Base-by-base conservation (phyloP, 1,140 invertebrate genomes). In the Akabosia matsudoensis region DNA sequence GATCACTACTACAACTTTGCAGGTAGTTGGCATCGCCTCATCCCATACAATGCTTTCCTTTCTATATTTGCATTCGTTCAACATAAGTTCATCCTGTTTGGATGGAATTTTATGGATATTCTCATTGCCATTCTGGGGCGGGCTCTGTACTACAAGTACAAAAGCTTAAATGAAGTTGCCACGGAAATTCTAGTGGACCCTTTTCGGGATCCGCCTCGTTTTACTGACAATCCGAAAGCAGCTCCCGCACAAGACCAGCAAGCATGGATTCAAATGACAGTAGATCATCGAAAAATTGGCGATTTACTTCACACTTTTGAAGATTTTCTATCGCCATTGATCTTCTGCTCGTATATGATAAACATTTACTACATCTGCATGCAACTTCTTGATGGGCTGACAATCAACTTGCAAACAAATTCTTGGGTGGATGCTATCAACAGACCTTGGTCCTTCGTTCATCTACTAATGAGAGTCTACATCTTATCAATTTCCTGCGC, bases 31-130 rank as follows among this genome's bases (percentile, higher is more conserved):
- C 4, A 4, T 24, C 3, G 31, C 1, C 31, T 30, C 28, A 30
- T 67, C 4, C 3, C 7, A 3, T 67, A 67, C 30, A 67, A 67
- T n/a, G 73, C 10, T 14, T 76, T 33, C 22, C n/a, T n/a, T 67
- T 72, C 28, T 74, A 72, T 45, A 13, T 74, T 30, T 64, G 45
- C 37, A 72, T 76, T 79, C 33, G n/a, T 79, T 24, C 37, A 33
- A 24, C 74, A 79, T 24, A 79, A 79, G 54, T 33, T 74, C 3
- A 61, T 73, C 16, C 28, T 76, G 18, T 76, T 76, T 18, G 73
- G 71, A 1, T 79, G 78, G 78, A 79, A 79, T 54, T 79, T 70
- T 28, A 71, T 73, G 18, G 78, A 79, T 34, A 64, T 79, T 31
- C n/a, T 76, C 0, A 76, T 79, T 4, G 70, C 70, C 18, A n/a